Evolutionary conservation across 2,888 invertebrate genomes (phyloP), one percentile per base, ranked within the genome.

Genomic region (Apocheima hispidaria): DNA sequence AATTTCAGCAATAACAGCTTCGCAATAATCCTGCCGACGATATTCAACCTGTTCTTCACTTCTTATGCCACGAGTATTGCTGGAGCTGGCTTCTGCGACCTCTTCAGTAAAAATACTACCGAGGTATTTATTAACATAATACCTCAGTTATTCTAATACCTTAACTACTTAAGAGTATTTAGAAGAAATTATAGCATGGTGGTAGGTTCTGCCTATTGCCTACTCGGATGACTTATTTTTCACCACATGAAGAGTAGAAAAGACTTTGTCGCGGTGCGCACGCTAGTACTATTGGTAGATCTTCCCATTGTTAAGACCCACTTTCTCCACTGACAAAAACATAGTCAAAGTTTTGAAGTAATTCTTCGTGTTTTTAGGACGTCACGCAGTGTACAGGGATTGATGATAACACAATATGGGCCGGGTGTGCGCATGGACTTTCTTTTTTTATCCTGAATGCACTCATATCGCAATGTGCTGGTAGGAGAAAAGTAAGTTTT

Each of bases 11-110:
- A 93, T 68, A 93, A 93, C 70, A 93, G 94, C 66, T 88, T 94
- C 65, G 90, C 93, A 1, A 91, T 94, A 72, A 94, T 94, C 80
- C 83, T 94, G 65, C 94, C 94, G 10, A 92, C 94, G 35, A 93
- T 94, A 38, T 83, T 94, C 71, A 94, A 94, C 75, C 86, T 88
- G 43, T 93, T 94, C 83, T 89, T 90, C 77, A 84, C 86, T 1
- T 88, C 89, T 12, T 88, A 86, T 65, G 84, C 85, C 0, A 75
- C 79, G 41, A 84, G 83, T 54, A 74, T 62, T 6, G 72, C 67
- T 0, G 82, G 77, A 35, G 79, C 79, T 3, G 81, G 87, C 2
- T 90, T 90, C 73, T 90, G 90, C 28, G 83, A 87, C 12, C 78
- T 90, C 2, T 84, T 90, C 60, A 77, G 77, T 0, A 62, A 70